These are phyloP conservation scores for Dorcus hopei DNA, from an alignment of 2,888 invertebrate genomes.

Conservation along the genomic window DNA sequence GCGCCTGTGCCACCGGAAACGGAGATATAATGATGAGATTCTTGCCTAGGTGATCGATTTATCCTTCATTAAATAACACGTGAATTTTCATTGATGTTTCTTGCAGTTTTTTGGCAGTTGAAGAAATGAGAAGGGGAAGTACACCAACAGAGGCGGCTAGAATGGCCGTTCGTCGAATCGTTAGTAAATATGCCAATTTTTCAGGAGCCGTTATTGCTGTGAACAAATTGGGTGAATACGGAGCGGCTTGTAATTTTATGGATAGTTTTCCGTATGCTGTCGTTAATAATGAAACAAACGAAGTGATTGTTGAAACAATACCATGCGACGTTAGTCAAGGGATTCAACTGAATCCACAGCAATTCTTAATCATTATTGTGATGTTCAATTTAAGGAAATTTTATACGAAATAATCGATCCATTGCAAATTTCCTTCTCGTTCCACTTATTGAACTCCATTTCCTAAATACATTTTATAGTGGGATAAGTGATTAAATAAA, in stretches of 20 bases:
- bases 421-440: too few relatives aligned
- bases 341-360: too few relatives aligned
- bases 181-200: conserved; percentile 72
- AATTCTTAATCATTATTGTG: too few relatives aligned
- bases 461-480: too few relatives aligned
- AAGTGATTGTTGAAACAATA: too few relatives aligned
- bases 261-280: conserved; percentile 61
- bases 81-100: neutral
- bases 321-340: too few relatives aligned
- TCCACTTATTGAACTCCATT: too few relatives aligned
- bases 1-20: conserved; percentile 86
- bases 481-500: too few relatives aligned
- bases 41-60: conserved; percentile 68
- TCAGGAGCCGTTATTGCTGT: conserved; percentile 81
- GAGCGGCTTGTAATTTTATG: conserved; percentile 80
- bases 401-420: too few relatives aligned
- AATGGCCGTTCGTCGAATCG: conserved; percentile 70
- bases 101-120: conserved; percentile 79
- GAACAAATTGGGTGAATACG: conserved; percentile 69
- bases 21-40: conserved; percentile 98
- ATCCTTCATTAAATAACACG: neutral
- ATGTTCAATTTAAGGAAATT: too few relatives aligned
- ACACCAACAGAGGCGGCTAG: conserved; percentile 70
- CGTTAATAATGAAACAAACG: conserved; percentile 36
- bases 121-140: conserved; percentile 79